phyloP scores from a whole-genome alignment of 2,888 invertebrate species.

The Helicoverpa assulta region DNA sequence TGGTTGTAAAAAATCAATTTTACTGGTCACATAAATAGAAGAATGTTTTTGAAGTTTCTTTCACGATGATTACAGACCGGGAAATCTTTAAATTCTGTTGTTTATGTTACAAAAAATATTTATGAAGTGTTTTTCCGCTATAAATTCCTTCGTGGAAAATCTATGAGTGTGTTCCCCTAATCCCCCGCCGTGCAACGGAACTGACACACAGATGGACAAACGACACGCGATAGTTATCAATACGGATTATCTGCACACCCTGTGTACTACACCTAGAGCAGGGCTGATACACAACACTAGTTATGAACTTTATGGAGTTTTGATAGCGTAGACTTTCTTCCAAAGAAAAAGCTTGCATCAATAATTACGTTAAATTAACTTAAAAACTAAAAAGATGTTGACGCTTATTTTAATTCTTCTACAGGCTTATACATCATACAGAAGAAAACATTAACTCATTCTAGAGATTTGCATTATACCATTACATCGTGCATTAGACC shows the following conservation, averaged over 20 bases:
- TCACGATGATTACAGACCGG: not conserved
- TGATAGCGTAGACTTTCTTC: too few relatives aligned
- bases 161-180: conserved; percentile 60
- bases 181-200: conserved; percentile 77
- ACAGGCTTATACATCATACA: too few relatives aligned
- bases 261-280: conserved; percentile 58
- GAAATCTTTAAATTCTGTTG: conserved; percentile 7
- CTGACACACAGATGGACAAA: conserved; percentile 74
- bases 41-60: not conserved
- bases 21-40: too few relatives aligned
- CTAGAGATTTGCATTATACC: not conserved
- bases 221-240: conserved; percentile 80
- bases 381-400: too few relatives aligned
- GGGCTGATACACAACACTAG: conserved; percentile 37
- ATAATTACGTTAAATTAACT: too few relatives aligned
- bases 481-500: conserved; percentile 16
- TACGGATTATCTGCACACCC: conserved; percentile 80
- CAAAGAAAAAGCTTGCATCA: too few relatives aligned
- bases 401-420: too few relatives aligned
- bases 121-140: conserved; percentile 49
- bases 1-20: too few relatives aligned
- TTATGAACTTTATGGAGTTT: too few relatives aligned
- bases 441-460: too few relatives aligned
- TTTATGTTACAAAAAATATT: conserved; percentile 47
- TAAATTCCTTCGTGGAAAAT: conserved; percentile 55